These are phyloP conservation scores for Archips xylosteana DNA, from an alignment of 2,888 invertebrate species.

Conservation along the genomic window DNA sequence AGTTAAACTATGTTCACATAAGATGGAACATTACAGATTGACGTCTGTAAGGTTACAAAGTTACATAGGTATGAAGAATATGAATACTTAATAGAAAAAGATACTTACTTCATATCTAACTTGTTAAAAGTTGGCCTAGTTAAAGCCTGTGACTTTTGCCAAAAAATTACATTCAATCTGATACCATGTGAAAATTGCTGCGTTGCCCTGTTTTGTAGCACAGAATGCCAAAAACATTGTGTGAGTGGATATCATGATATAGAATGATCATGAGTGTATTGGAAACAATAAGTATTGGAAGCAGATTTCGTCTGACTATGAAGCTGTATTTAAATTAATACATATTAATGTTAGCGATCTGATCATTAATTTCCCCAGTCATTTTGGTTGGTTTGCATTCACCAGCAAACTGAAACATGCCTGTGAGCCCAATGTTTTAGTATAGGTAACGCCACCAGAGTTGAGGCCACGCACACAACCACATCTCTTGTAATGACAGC, in stretches of 20 bases:
- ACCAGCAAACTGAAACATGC: conserved; percentile 33
- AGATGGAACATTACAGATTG: too few species aligned
- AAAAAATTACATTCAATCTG: conserved; percentile 43
- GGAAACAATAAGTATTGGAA: conserved; percentile 15
- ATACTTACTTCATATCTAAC: too few species aligned
- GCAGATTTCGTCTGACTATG: conserved; percentile 39
- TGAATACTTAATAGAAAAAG: too few species aligned
- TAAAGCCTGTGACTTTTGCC: conserved; percentile 43
- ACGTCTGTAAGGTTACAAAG: too few species aligned
- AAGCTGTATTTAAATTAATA: conserved; percentile 50
- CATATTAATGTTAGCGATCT: conserved; percentile 12
- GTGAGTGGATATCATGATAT: conserved; percentile 43
- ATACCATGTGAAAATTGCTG: conserved; percentile 44
- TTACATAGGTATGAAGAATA: too few species aligned
- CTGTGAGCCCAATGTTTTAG: conserved; percentile 38
- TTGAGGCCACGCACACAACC: too few species aligned
- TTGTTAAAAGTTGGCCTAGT: too few species aligned
- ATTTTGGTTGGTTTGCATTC: conserved; percentile 38
- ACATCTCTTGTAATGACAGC: too few species aligned
- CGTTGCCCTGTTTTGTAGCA: conserved; percentile 42
- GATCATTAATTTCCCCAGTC: not conserved
- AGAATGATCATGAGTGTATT: conserved; percentile 43
- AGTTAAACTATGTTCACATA: too few species aligned
- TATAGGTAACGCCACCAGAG: too few species aligned
- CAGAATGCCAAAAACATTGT: conserved; percentile 41